Conservation (phyloP, 2,888 invertebrate species). For the Noctua janthina region DNA sequence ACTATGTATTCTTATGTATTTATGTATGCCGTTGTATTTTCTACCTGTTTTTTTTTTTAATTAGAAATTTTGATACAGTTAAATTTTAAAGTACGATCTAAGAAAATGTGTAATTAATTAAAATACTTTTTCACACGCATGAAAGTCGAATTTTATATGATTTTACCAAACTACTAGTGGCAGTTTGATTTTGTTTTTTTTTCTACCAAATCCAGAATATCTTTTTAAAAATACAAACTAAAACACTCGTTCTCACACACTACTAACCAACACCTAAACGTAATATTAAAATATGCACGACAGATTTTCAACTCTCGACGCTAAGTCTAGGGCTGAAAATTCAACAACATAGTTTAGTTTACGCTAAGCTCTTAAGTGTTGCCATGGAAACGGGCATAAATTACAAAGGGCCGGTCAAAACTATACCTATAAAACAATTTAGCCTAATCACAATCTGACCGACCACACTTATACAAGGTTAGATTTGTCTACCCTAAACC, state of each 20-base stretch:
- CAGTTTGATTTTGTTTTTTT: background rate
- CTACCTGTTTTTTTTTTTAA: background rate
- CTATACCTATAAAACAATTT: slow-evolving; percentile 34
- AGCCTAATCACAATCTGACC: slow-evolving; percentile 45
- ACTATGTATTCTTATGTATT: slow-evolving; percentile 45
- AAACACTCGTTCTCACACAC: background rate
- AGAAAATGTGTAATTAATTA: background rate
- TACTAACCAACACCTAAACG: background rate
- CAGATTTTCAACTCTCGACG: background rate
- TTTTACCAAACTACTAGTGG: background rate
- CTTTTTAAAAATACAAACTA: background rate
- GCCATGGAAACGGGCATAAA: background rate
- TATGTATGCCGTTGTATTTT: slow-evolving; percentile 45
- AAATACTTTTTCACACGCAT: background rate
- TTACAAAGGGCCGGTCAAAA: slow-evolving; percentile 30
- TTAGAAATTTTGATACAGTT: background rate
- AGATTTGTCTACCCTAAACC: background rate
- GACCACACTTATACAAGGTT: background rate
- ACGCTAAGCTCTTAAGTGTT: background rate
- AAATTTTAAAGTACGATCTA: background rate
- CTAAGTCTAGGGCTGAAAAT: background rate
- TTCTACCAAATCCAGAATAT: slow-evolving; percentile 13
- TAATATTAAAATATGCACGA: background rate
- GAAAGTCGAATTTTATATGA: background rate
- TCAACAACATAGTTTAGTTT: background rate